Conservation (phyloP, 2,888 invertebrate genomes). For the Polymixis lichenea region DNA sequence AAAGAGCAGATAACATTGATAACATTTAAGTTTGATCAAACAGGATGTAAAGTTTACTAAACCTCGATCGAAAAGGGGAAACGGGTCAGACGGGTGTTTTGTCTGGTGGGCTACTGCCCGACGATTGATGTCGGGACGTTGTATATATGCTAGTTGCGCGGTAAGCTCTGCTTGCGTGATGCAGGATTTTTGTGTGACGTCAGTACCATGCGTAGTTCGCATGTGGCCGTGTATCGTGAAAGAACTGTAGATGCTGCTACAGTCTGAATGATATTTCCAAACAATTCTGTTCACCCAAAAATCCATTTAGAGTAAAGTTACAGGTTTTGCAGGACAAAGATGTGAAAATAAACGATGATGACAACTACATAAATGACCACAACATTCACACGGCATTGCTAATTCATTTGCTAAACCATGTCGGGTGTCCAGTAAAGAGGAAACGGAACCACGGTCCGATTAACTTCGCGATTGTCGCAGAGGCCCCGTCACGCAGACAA, state of each 20-base stretch:
- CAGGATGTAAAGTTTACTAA: no score
- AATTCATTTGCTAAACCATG: conserved; percentile 66
- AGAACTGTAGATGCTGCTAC: no score
- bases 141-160: no score
- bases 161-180: no score
- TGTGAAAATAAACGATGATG: conserved; percentile 4
- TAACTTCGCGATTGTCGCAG: conserved; percentile 77
- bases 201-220: no score
- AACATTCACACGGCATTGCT: conserved; percentile 72
- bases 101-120: no score
- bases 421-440: conserved; percentile 70
- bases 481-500: conserved; percentile 68
- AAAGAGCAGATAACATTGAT: background rate
- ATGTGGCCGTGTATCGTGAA: no score
- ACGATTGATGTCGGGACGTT: no score
- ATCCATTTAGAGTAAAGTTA: no score
- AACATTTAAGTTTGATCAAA: background rate
- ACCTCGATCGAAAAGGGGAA: no score
- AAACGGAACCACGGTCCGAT: conserved; percentile 86
- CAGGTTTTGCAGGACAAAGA: background rate
- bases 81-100: no score
- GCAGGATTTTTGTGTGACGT: no score
- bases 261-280: background rate
- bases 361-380: conserved; percentile 2
- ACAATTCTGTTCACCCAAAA: background rate